phyloP scores from a whole-genome alignment of 2,797 vertebrate genomes.

The Hephaestus fuliginosus region DNA sequence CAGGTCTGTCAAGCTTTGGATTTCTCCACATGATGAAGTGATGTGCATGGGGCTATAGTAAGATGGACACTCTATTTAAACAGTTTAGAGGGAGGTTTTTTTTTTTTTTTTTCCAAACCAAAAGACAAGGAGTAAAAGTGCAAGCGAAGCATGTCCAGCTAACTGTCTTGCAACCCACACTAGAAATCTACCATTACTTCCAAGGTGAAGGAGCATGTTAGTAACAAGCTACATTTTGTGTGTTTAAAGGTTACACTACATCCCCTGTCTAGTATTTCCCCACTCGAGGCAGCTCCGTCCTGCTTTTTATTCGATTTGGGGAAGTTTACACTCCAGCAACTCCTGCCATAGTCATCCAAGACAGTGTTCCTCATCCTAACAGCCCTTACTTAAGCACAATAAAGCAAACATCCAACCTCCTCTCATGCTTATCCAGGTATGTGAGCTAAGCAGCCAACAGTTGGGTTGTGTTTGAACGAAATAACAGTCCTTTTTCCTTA shows the following conservation, averaged over 20 bases:
- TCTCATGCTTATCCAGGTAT: neutral
- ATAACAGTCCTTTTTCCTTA: neutral
- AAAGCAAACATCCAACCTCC: no score
- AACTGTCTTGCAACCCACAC: neutral
- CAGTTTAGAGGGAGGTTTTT: neutral
- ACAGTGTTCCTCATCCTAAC: neutral
- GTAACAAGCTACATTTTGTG: neutral
- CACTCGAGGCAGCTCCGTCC: neutral
- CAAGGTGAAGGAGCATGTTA: neutral
- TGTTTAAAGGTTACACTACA: neutral
- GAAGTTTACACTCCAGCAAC: neutral
- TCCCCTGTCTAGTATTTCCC: neutral
- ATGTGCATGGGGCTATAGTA: neutral
- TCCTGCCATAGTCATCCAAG: neutral
- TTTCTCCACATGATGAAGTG: neutral
- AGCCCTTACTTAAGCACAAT: neutral
- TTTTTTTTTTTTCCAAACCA: constrained; percentile 1
- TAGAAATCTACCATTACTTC: neutral
- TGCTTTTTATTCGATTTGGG: neutral
- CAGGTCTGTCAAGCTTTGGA: neutral
- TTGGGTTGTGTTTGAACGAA: neutral
- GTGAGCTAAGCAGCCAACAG: neutral
- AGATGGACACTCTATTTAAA: neutral
- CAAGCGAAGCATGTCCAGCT: neutral
- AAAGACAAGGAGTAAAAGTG: neutral